phyloP scores from a whole-genome alignment of 2,113 vertebrate genomes.

The Nesospiza acunhae region DNA sequence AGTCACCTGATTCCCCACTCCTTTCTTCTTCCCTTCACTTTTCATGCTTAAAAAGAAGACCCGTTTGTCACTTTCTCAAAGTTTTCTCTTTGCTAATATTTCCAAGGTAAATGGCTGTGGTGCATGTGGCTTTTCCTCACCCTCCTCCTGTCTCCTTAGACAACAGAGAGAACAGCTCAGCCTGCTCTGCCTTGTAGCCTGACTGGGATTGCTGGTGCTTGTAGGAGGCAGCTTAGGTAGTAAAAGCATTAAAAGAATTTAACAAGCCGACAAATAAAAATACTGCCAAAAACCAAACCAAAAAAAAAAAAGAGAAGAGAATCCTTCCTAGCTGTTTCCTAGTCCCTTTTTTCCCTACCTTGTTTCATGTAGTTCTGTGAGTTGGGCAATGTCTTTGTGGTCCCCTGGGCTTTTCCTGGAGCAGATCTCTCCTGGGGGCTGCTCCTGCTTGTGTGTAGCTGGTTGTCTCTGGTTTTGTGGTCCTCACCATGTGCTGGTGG shows the following conservation, averaged over 20 bases:
- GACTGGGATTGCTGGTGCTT: neutral
- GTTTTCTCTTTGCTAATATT: slow-evolving; percentile 84
- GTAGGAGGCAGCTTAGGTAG: slow-evolving; percentile 5
- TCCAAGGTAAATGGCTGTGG: slow-evolving; percentile 83
- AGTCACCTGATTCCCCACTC: neutral
- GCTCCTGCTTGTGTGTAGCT: neutral
- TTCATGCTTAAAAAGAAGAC: slow-evolving; percentile 80
- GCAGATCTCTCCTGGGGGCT: neutral
- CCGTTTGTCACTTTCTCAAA: slow-evolving; percentile 85
- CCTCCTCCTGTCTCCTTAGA: slow-evolving; percentile 33
- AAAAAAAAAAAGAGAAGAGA: neutral
- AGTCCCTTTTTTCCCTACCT: neutral
- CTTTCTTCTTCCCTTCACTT: slow-evolving; percentile 61
- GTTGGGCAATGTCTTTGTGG: neutral
- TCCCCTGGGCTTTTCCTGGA: neutral
- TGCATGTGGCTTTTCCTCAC: slow-evolving; percentile 53
- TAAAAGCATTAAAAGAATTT: neutral
- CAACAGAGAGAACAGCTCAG: neutral
- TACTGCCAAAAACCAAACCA: neutral
- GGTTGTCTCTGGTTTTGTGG: neutral
- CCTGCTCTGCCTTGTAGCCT: neutral
- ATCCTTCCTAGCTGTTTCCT: neutral
- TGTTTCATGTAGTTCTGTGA: neutral
- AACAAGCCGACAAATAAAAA: neutral
- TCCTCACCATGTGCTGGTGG: rapidly evolving